These are phyloP conservation scores for Phthorimaea operculella DNA, from an alignment of 1,140 invertebrate genomes.

Conservation along the genomic window DNA sequence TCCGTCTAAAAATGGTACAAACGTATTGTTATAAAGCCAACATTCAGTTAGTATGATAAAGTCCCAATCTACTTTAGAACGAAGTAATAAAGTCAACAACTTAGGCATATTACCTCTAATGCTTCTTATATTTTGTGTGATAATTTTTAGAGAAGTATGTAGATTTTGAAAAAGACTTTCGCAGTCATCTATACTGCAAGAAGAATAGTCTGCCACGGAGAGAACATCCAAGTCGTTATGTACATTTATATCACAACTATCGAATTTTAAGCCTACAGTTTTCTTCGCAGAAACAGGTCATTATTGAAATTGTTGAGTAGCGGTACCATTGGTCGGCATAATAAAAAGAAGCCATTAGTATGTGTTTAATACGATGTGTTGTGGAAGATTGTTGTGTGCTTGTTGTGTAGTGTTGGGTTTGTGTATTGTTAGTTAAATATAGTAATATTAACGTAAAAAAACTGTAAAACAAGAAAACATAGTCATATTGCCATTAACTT, in stretches of 20 bases:
- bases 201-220: background rate
- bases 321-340: background rate
- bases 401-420: background rate
- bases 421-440: background rate
- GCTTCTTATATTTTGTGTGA: slow-evolving; percentile 14
- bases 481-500: slow-evolving; percentile 1
- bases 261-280: background rate
- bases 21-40: slow-evolving; percentile 9
- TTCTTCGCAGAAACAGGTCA: background rate
- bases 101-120: slow-evolving; percentile 10
- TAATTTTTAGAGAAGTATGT: background rate
- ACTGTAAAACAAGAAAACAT: background rate
- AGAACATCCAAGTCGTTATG: background rate
- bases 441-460: background rate
- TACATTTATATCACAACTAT: background rate
- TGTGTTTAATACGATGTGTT: too few species aligned
- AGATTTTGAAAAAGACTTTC: background rate
- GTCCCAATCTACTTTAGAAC: slow-evolving; percentile 13
- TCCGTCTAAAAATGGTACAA: background rate
- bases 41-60: slow-evolving; percentile 15
- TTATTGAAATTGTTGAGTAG: background rate
- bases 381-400: slow-evolving; percentile 1
- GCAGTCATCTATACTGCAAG: background rate
- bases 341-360: too few species aligned
- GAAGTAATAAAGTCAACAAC: slow-evolving; percentile 4